Evolutionary conservation across 2,797 vertebrate genomes (phyloP).

Genomic region (Sus cebifrons): DNA sequence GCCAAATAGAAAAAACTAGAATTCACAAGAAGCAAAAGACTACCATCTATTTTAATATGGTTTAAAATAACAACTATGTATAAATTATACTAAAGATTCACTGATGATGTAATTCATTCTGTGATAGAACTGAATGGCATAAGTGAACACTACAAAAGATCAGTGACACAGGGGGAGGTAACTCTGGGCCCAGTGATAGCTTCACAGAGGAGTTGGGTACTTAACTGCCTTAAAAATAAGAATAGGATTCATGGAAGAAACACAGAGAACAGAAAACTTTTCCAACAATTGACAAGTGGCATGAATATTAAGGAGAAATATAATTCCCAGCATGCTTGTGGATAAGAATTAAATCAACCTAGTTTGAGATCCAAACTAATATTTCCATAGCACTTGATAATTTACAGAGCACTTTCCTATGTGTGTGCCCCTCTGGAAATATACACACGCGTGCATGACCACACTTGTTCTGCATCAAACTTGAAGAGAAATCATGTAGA

Average conservation of each 20-base stretch:
- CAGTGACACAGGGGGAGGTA: background rate
- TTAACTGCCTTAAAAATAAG: background rate
- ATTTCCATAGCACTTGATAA: background rate
- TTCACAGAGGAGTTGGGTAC: rapidly evolving
- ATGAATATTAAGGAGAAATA: background rate
- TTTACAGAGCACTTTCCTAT: background rate
- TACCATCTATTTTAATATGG: background rate
- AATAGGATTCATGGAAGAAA: background rate
- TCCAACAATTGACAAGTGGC: background rate
- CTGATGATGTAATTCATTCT: background rate
- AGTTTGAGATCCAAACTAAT: background rate
- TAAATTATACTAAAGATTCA: background rate
- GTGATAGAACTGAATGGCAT: background rate
- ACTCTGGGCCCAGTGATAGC: background rate
- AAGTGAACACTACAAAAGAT: background rate
- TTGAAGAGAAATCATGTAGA: background rate
- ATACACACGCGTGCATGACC: background rate
- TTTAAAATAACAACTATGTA: background rate
- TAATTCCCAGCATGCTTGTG: background rate
- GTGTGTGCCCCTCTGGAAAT: background rate
- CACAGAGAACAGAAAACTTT: background rate
- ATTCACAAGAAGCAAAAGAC: background rate
- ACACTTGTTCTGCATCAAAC: background rate
- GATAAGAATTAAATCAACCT: background rate
- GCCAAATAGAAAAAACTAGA: background rate